These are phyloP conservation scores for Tenualosa ilisha DNA, from an alignment of 2,797 vertebrate genomes.

Conservation along the genomic window DNA sequence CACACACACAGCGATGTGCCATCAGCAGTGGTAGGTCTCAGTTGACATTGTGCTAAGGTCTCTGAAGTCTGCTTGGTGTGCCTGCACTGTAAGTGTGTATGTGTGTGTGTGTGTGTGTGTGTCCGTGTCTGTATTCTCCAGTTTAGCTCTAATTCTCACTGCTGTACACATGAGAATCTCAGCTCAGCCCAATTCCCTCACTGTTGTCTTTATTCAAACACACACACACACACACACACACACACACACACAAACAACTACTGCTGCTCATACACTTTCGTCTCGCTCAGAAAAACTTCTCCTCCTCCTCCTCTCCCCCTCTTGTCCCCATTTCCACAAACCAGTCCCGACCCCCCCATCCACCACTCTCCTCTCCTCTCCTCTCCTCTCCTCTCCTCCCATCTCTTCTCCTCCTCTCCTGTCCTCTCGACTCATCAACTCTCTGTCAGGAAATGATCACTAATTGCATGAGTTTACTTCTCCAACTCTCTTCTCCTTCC, in stretches of 20 bases:
- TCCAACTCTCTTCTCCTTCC: neutral
- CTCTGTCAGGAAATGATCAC: conserved; percentile 58
- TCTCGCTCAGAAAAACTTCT: neutral
- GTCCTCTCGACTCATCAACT: conserved; percentile 19
- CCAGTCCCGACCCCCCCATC: too few relatives aligned
- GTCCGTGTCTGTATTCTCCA: too few relatives aligned
- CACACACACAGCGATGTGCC: too few relatives aligned
- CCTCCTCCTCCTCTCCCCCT: neutral
- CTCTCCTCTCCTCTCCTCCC: neutral
- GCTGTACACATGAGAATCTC: too few relatives aligned
- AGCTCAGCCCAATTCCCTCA: too few relatives aligned
- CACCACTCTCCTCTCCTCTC: conserved; percentile 24
- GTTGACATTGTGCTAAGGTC: too few relatives aligned
- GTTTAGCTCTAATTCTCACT: too few relatives aligned
- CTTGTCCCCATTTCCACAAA: neutral
- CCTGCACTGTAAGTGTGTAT: too few relatives aligned
- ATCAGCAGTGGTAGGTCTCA: too few relatives aligned
- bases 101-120: too few relatives aligned
- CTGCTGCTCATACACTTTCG: neutral
- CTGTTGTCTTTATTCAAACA: neutral
- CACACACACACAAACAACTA: too few relatives aligned
- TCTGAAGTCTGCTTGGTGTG: too few relatives aligned
- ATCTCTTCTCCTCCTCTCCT: conserved; percentile 52
- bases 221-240: neutral
- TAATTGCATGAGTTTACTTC: conserved; percentile 51